Percentiles rank a stretch among this genome's conserved stretches.
Conservation (phyloP, 2,113 vertebrate genomes). For the Microtus pennsylvanicus region DNA sequence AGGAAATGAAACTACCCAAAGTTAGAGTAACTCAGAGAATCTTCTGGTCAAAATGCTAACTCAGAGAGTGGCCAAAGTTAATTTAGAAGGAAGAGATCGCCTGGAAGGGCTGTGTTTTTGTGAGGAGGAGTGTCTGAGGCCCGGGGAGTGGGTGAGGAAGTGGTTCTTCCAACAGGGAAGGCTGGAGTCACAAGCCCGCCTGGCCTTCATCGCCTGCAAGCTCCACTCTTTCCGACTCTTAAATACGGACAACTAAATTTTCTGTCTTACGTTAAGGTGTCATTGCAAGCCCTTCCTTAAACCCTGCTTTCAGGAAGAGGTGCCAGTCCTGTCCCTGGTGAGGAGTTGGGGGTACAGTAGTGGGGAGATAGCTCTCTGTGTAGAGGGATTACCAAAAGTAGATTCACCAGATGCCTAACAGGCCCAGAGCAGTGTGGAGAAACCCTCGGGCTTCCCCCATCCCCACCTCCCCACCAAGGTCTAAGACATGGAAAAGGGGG, state of each 20-base stretch:
- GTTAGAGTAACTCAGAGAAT: neutral
- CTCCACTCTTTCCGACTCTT: neutral
- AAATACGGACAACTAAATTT: neutral
- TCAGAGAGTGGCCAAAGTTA: neutral
- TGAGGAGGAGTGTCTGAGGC: neutral
- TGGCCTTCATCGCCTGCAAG: neutral
- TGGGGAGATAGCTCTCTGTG: fast-evolving
- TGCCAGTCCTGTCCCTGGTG: too few species aligned
- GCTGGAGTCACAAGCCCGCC: neutral
- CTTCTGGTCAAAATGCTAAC: neutral
- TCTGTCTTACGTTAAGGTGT: neutral
- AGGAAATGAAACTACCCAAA: neutral
- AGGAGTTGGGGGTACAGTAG: neutral
- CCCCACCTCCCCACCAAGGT: neutral
- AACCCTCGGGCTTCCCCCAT: neutral
- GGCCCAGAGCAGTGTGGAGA: neutral
- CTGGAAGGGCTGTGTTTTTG: neutral
- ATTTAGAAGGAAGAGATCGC: neutral
- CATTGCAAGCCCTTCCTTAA: neutral
- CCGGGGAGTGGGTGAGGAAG: neutral
- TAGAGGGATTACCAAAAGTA: neutral
- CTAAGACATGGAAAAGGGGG: neutral
- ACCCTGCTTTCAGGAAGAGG: neutral
- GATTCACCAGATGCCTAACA: neutral
- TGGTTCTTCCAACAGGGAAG: fast-evolving